These are phyloP conservation scores for Zapus hudsonius DNA, from an alignment of 2,113 vertebrate species.

Conservation along the genomic window DNA sequence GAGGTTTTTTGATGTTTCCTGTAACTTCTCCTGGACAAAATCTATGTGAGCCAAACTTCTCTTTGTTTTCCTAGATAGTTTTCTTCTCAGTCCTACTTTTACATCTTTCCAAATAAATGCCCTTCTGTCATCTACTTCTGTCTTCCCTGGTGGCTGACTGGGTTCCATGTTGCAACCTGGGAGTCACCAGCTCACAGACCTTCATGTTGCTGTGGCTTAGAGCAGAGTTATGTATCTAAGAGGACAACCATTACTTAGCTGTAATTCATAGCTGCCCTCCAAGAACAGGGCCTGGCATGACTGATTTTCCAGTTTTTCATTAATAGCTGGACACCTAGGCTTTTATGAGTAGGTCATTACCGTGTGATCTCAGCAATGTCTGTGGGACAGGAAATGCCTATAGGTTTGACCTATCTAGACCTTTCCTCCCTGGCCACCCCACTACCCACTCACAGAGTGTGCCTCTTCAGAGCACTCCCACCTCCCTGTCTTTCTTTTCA, in stretches of 20 bases:
- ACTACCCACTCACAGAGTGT: not conserved
- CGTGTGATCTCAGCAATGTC: not conserved
- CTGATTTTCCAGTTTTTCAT: slow-evolving; percentile 30
- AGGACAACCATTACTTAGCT: not conserved
- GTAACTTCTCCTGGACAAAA: not conserved
- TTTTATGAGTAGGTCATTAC: slow-evolving; percentile 40
- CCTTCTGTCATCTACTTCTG: not conserved
- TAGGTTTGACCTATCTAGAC: slow-evolving; percentile 17
- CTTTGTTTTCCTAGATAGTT: not conserved
- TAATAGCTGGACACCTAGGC: slow-evolving; percentile 15
- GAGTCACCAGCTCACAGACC: not conserved
- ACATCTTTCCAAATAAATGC: not conserved
- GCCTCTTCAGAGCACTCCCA: not conserved
- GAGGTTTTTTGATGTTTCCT: slow-evolving; percentile 41
- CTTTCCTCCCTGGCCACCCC: not conserved
- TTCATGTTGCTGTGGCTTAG: not conserved
- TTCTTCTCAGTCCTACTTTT: slow-evolving; percentile 39
- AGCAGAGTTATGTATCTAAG: not conserved
- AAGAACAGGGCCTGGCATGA: not conserved
- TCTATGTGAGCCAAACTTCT: not conserved
- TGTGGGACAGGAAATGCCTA: not conserved
- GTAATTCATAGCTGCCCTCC: not conserved
- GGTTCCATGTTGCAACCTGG: not conserved
- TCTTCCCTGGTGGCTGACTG: not conserved
- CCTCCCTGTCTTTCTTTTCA: slow-evolving; percentile 18